A percentile compares a stretch with the other conserved stretches of the same genome.
These are phyloP conservation scores for Stenotaenia linearis DNA, from an alignment of 2,888 invertebrate genomes.

Conservation along the genomic window DNA sequence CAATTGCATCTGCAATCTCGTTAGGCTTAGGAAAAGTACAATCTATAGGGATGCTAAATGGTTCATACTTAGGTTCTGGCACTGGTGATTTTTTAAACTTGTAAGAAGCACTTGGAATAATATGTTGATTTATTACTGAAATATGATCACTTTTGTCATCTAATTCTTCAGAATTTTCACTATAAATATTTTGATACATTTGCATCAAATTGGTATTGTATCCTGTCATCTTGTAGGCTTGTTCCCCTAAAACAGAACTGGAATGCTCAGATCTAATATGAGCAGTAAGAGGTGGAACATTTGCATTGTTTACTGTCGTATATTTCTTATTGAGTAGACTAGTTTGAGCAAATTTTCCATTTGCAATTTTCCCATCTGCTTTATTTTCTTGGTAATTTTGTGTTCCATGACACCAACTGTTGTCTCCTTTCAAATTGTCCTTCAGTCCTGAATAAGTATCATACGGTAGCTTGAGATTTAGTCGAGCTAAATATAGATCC, in stretches of 20 bases:
- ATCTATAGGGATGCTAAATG: constrained; percentile 32
- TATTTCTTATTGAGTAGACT: too few relatives aligned
- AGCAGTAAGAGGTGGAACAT: too few relatives aligned
- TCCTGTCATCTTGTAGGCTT: too few relatives aligned
- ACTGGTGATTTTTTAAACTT: constrained; percentile 34
- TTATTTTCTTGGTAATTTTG: not conserved
- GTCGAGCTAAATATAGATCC: constrained; percentile 35
- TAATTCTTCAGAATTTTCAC: not conserved
- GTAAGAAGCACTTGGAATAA: constrained; percentile 27
- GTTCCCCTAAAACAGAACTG: too few relatives aligned
- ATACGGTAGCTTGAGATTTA: constrained; percentile 8
- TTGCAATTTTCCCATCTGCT: too few relatives aligned
- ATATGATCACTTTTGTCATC: not conserved
- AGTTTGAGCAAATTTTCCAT: too few relatives aligned
- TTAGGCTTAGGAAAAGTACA: constrained; percentile 31
- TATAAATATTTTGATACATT: too few relatives aligned
- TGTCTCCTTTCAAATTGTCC: not conserved
- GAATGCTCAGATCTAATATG: too few relatives aligned
- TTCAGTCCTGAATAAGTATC: constrained; percentile 9
- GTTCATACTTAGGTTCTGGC: constrained; percentile 29
- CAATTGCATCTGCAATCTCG: not conserved
- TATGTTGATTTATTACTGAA: constrained; percentile 8
- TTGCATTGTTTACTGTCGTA: too few relatives aligned
- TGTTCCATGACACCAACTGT: not conserved
- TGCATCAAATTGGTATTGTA: too few relatives aligned